Evolutionary conservation across 30 jellyfish, hydroid and myxozoan species (phyloP).

Genomic region (Aurelia coerulea): DNA sequence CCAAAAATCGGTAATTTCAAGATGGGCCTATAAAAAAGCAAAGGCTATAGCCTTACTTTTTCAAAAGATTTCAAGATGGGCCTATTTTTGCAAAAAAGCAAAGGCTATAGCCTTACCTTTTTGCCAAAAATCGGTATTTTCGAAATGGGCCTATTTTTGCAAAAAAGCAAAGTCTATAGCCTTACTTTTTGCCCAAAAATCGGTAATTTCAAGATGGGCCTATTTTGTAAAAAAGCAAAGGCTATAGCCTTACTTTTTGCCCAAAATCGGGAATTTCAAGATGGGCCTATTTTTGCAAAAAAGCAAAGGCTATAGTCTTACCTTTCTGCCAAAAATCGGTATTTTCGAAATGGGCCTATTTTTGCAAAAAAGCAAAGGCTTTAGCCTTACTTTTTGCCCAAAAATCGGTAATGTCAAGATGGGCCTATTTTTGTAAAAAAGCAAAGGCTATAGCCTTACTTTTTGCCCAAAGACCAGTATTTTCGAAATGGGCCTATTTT

Average conservation of each 20-base stretch:
- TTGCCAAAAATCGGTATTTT: background rate
- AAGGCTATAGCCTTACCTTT: constrained; percentile 16
- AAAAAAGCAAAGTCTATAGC: no score
- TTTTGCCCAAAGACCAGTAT: background rate
- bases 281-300: background rate
- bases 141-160: no score
- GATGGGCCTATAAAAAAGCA: background rate
- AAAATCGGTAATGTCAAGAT: background rate
- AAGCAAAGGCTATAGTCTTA: constrained; percentile 15
- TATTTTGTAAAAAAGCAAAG: background rate
- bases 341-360: background rate
- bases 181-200: no score
- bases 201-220: background rate
- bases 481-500: background rate
- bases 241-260: constrained; percentile 24
- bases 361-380: background rate
- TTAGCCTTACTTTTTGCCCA: background rate
- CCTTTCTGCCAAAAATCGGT: background rate
- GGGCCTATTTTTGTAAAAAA: background rate
- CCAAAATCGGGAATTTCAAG: background rate
- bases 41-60: constrained; percentile 22
- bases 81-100: background rate
- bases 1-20: background rate
- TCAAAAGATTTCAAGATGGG: background rate
- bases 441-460: background rate